Base-by-base conservation (phyloP, 2,113 vertebrate genomes). In the Malurus cyaneus region DNA sequence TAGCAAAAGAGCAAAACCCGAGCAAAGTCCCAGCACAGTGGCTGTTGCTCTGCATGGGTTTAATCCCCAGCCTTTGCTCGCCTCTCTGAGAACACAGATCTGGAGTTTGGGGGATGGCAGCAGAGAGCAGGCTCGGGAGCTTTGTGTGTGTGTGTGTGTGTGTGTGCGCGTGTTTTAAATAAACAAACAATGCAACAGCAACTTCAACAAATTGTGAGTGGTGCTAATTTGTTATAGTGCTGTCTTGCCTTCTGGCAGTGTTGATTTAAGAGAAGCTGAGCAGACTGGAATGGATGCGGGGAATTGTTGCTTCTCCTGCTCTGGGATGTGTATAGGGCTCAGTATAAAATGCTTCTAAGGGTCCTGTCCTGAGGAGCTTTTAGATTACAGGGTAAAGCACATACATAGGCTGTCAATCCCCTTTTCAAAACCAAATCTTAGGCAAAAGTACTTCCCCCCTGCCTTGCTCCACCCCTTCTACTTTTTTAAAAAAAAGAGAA, bases 171-270 rank as follows among this genome's bases (percentile, higher is more conserved):
- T 57, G 86, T 86, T 95, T 94, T 96, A 95, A 91, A 95, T 93
- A 97, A 97, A 95, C 91, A 96, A 94, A 96, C 95, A 97, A 93
- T 81, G 93, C 83, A 93, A 81, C 89, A 87, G 93, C 86, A 87
- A 96, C 93, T 95, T 80, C 94, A 95, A 95, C 86, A 91, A 95
- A 91, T 69, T 81, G 91, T 76, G 93, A 95, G 57, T 65, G 66
- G 89, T 93, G 93, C 89, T 97, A 94, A 95, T 96, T 97, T 95
- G 95, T 92, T 95, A 80, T 47, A 94, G 93, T 34, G 86, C 71
- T 93, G 88, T 60, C 86, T 91, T 96, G 93, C 95, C 96, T 95
- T 85, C 96, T 96, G 95, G 96, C 94, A 72, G 69, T 89, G 89
- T 91, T 93, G 94, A 91, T 92, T 93, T 79, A 94, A 72, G 90